A percentile compares a stretch with the other conserved stretches of the same genome.
Evolutionary conservation across 1,140 invertebrate genomes (phyloP).

Genomic region (Piezodorus guildinii): DNA sequence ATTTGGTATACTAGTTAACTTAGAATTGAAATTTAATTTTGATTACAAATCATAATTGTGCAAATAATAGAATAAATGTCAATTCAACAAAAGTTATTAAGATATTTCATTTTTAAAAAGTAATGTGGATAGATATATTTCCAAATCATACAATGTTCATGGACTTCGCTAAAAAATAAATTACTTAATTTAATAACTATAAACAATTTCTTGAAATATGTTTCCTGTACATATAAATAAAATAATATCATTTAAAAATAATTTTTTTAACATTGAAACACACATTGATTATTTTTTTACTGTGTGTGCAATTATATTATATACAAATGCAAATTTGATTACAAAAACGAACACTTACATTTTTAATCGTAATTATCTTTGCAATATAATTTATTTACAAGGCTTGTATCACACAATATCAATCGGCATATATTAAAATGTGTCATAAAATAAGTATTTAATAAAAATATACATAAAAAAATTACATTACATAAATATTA

Average conservation of each 20-base stretch:
- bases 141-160: no score
- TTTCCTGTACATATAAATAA: conserved; percentile 3
- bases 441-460: no score
- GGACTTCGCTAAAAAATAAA: no score
- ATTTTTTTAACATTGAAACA: neutral
- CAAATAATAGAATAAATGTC: no score
- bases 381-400: neutral
- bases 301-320: neutral
- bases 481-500: no score
- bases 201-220: neutral
- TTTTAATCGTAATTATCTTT: neutral
- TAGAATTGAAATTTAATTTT: neutral
- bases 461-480: no score
- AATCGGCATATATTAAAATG: no score
- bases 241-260: conserved; percentile 4
- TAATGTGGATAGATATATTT: no score
- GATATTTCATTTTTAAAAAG: no score
- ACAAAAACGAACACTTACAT: neutral
- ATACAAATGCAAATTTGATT: neutral
- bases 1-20: conserved; percentile 11
- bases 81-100: no score
- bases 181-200: no score
- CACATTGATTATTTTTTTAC: neutral
- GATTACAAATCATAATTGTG: no score
- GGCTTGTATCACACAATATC: neutral